Conservation (phyloP, 2,113 vertebrate species). For the Aythya baeri region DNA sequence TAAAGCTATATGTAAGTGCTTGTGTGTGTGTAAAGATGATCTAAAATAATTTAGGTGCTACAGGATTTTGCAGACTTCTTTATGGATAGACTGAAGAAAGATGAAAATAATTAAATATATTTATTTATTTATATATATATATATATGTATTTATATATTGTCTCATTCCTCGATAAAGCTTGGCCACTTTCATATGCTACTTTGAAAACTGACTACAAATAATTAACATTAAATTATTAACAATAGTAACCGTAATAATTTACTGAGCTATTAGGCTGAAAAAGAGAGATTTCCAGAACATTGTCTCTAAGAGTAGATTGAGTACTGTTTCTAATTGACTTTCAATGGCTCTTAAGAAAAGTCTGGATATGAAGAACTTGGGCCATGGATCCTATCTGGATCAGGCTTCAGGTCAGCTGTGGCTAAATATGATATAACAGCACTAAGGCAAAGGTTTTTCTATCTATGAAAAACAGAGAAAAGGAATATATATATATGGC, state of each 20-base stretch:
- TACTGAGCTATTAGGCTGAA: not conserved
- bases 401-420: not conserved
- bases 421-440: not conserved
- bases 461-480: not conserved
- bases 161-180: not conserved
- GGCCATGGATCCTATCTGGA: not conserved
- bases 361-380: not conserved
- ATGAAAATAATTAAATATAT: not conserved
- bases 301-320: not conserved
- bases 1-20: not conserved
- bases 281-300: not conserved
- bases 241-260: not conserved
- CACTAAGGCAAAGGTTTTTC: not conserved
- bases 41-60: not conserved
- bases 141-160: not conserved
- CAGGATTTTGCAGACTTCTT: not conserved
- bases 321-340: not conserved
- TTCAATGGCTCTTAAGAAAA: not conserved
- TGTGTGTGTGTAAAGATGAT: not conserved
- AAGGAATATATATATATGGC: not conserved
- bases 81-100: not conserved
- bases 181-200: not conserved
- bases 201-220: not conserved
- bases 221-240: not conserved
- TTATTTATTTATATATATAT: no score